These are phyloP conservation scores for Catharus bicknelli DNA, from an alignment of 2,113 vertebrate genomes.

Conservation along the genomic window DNA sequence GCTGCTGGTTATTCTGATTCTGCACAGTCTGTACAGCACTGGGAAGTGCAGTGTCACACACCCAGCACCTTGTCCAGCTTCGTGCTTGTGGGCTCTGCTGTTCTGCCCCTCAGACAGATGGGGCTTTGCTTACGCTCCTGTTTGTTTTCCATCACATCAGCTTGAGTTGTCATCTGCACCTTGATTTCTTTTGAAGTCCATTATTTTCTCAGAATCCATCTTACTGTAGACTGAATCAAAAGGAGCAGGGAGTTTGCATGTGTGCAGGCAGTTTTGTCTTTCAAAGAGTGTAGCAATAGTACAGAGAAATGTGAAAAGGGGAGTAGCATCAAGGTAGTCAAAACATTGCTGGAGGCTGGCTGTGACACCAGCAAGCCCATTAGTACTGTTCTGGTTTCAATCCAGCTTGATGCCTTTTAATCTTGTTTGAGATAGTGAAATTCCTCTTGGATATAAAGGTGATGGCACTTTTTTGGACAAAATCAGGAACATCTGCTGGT, in stretches of 20 bases:
- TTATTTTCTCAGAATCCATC: slow-evolving; percentile 30
- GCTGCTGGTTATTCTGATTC: neutral
- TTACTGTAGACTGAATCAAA: neutral
- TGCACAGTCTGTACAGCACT: neutral
- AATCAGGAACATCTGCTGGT: slow-evolving; percentile 32
- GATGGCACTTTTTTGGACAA: neutral
- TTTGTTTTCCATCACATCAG: slow-evolving; percentile 19
- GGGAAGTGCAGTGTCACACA: neutral
- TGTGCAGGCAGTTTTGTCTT: neutral
- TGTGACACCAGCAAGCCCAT: neutral
- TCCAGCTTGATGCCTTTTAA: neutral
- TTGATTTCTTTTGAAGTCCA: slow-evolving; percentile 19
- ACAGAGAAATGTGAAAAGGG: neutral
- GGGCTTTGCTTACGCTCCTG: neutral
- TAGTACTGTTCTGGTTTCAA: neutral
- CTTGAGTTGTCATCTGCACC: slow-evolving; percentile 12
- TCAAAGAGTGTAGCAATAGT: neutral
- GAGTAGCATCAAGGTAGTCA: neutral
- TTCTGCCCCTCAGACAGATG: neutral
- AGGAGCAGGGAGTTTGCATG: neutral
- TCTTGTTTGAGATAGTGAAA: neutral
- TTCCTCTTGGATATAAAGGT: neutral
- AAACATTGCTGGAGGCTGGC: neutral
- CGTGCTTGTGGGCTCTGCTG: neutral
- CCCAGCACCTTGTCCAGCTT: neutral